A percentile compares a stretch with the other conserved stretches of the same genome.
Evolutionary conservation across 2,113 vertebrate species (phyloP).

Genomic region (Bos javanicus): DNA sequence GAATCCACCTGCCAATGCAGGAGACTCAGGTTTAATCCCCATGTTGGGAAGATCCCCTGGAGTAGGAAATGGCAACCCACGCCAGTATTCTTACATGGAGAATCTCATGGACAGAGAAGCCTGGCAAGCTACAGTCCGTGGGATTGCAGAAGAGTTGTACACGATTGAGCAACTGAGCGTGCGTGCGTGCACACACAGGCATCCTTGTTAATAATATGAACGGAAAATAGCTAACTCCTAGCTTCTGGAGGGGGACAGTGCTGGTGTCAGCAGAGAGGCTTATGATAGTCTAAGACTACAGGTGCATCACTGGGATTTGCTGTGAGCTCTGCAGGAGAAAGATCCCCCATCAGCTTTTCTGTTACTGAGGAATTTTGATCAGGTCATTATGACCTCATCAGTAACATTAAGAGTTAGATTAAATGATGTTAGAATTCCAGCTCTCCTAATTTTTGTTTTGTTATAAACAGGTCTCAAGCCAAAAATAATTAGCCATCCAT

Average conservation of each 20-base stretch:
- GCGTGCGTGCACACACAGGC: accelerated
- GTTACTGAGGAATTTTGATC: not conserved
- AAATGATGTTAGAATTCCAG: not conserved
- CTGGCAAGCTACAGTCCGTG: not conserved
- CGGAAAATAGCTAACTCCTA: not conserved
- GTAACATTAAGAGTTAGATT: not conserved
- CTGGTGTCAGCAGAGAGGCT: not conserved
- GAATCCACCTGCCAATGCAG: not conserved
- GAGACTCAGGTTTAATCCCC: not conserved
- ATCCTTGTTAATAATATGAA: not conserved
- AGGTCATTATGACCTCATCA: not conserved
- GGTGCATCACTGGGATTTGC: not conserved
- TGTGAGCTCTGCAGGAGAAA: not conserved
- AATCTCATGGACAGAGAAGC: not conserved
- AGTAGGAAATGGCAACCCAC: not conserved
- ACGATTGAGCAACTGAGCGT: not conserved
- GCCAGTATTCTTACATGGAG: not conserved
- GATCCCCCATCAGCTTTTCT: not conserved
- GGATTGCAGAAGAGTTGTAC: not conserved
- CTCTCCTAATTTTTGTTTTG: not conserved
- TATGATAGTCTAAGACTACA: not conserved
- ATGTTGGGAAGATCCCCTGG: not conserved
- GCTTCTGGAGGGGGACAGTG: not conserved
- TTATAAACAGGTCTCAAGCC: slow-evolving; percentile 4
- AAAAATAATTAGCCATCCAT: slow-evolving; percentile 19